These are phyloP conservation scores for Anneissia japonica DNA, from an alignment of 35 echinoderm and acorn worm species.

Conservation along the genomic window DNA sequence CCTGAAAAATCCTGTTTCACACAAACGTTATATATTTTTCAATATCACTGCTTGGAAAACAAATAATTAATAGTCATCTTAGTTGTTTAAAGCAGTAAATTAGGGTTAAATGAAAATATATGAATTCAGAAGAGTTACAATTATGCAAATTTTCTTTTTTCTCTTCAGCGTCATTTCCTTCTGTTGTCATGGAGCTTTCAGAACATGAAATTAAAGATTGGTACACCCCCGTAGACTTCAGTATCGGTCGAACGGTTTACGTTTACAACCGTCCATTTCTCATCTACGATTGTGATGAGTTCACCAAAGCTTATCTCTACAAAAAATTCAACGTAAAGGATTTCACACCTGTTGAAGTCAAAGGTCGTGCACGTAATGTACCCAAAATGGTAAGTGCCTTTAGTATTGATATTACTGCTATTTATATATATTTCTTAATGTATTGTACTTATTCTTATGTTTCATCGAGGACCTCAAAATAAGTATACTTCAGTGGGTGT, in stretches of 20 bases:
- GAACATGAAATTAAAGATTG: constrained; percentile 93
- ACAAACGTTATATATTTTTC: too few relatives aligned
- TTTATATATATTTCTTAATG: too few relatives aligned
- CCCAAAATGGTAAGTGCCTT: constrained; percentile 43
- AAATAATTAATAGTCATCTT: too few relatives aligned
- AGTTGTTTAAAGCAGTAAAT: too few relatives aligned
- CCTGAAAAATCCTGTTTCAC: too few relatives aligned
- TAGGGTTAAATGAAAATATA: too few relatives aligned
- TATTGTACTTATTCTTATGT: too few relatives aligned
- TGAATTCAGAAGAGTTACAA: too few relatives aligned
- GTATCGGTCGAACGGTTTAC: constrained; percentile 64
- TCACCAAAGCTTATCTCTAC: constrained; percentile 68
- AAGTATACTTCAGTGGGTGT: too few relatives aligned
- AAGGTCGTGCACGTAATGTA: constrained; percentile 8
- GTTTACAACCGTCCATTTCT: constrained; percentile 96
- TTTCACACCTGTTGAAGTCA: constrained; percentile 74
- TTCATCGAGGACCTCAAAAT: too few relatives aligned
- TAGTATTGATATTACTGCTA: too few relatives aligned
- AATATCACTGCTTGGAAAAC: too few relatives aligned
- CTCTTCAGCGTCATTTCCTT: constrained; percentile 80
- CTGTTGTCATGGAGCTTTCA: constrained; percentile 93
- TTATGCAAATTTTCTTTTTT: background rate
- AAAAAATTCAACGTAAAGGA: constrained; percentile 49
- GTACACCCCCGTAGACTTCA: constrained; percentile 75
- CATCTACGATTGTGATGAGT: constrained; percentile 89